These are phyloP conservation scores for Aphidoletes aphidimyza DNA, from an alignment of 2,888 invertebrate species.

Conservation along the genomic window DNA sequence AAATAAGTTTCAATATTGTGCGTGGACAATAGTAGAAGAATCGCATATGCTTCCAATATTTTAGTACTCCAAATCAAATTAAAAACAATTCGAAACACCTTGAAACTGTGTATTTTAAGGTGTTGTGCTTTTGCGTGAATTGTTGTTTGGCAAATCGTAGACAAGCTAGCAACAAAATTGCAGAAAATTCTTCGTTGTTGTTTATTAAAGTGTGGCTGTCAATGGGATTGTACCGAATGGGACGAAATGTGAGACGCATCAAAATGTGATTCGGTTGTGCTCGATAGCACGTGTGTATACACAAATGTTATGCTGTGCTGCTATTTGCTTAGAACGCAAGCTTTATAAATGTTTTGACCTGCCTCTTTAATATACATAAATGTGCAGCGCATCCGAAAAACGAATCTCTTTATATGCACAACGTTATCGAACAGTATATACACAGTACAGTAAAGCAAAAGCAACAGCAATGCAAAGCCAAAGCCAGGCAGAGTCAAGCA, in stretches of 20 bases:
- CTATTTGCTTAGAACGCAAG: conserved; percentile 47
- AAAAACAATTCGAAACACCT: too few species aligned
- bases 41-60: too few species aligned
- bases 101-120: too few species aligned
- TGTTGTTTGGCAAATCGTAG: neutral
- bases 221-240: neutral
- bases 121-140: too few species aligned
- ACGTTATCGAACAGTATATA: neutral
- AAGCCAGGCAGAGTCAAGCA: too few species aligned
- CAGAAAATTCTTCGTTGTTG: neutral
- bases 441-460: too few species aligned
- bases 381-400: conserved; percentile 51
- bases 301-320: conserved; percentile 51
- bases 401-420: conserved; percentile 49
- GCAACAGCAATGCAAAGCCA: too few species aligned
- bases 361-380: conserved; percentile 51
- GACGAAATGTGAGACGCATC: neutral
- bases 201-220: conserved; percentile 10
- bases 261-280: neutral
- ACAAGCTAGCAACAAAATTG: neutral
- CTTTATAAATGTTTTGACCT: conserved; percentile 40
- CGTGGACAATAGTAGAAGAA: too few species aligned
- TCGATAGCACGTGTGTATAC: conserved; percentile 9
- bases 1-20: too few species aligned
- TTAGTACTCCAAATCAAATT: too few species aligned